Conservation (phyloP, 2,113 vertebrate species). For the Podiceps cristatus region DNA sequence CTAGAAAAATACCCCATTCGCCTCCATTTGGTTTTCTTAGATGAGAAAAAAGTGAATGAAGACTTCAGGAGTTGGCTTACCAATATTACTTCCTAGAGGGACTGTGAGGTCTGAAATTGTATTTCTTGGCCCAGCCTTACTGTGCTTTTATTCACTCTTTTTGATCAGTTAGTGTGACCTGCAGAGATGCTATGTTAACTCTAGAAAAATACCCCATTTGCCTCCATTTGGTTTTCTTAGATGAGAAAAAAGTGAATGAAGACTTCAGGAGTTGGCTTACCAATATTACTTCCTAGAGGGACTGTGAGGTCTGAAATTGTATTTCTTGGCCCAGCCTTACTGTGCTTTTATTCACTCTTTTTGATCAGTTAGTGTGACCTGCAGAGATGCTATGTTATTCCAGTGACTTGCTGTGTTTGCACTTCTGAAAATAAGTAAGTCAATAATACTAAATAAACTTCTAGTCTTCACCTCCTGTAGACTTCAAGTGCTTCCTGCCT, state of each 20-base stretch:
- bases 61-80: background rate
- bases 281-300: background rate
- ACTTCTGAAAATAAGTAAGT: background rate
- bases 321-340: background rate
- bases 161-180: background rate
- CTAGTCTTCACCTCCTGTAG: background rate
- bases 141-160: background rate
- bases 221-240: background rate
- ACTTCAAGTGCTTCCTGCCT: background rate
- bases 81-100: background rate
- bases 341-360: background rate
- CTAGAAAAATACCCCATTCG: background rate
- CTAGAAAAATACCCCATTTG: background rate
- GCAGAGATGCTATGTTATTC: background rate
- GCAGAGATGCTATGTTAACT: background rate
- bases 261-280: background rate
- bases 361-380: background rate
- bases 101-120: background rate
- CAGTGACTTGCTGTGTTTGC: background rate
- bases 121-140: background rate
- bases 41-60: background rate
- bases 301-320: background rate
- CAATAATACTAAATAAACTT: constrained; percentile 14
- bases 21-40: background rate
- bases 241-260: background rate